phyloP scores from a whole-genome alignment of 2,113 vertebrate species.

The Brachyhypopomus occidentalis region DNA sequence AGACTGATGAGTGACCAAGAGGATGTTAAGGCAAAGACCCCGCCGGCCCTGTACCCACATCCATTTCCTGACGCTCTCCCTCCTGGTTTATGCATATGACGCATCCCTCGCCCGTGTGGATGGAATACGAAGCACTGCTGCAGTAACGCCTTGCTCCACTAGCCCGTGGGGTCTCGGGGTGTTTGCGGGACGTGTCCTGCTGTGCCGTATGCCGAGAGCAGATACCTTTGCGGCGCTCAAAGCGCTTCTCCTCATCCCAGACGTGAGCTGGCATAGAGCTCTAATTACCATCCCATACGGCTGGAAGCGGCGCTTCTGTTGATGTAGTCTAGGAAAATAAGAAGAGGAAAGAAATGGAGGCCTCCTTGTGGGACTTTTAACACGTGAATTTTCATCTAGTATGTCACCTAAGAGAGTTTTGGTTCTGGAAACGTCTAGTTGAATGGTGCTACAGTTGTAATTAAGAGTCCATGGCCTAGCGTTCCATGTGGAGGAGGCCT shows the following conservation, averaged over 20 bases:
- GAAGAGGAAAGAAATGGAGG: conserved; percentile 26
- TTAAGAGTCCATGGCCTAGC: conserved; percentile 32
- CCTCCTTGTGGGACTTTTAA: conserved; percentile 41
- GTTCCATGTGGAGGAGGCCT: conserved; percentile 21
- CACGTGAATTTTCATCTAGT: conserved; percentile 38
- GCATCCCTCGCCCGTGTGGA: conserved; percentile 26
- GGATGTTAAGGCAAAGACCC: conserved; percentile 3
- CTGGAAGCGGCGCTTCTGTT: conserved; percentile 23
- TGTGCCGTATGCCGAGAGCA: not conserved
- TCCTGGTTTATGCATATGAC: conserved; percentile 43
- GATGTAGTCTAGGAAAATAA: not conserved
- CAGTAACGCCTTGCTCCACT: conserved; percentile 3
- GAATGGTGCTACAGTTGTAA: conserved; percentile 36
- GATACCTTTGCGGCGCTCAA: conserved; percentile 3
- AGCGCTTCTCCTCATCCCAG: conserved; percentile 36
- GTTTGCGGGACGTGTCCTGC: conserved; percentile 12
- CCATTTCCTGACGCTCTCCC: conserved; percentile 48
- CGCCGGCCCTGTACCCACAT: conserved; percentile 37
- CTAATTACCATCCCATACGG: conserved; percentile 40
- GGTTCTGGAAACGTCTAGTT: conserved; percentile 13
- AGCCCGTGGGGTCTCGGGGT: not conserved
- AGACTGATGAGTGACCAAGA: conserved; percentile 33
- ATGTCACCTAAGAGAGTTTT: conserved; percentile 22
- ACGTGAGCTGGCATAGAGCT: conserved; percentile 24
- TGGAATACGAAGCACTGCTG: conserved; percentile 7